Evolutionary conservation across 1,140 invertebrate genomes (phyloP).

Genomic region (Lepidurus couesii): DNA sequence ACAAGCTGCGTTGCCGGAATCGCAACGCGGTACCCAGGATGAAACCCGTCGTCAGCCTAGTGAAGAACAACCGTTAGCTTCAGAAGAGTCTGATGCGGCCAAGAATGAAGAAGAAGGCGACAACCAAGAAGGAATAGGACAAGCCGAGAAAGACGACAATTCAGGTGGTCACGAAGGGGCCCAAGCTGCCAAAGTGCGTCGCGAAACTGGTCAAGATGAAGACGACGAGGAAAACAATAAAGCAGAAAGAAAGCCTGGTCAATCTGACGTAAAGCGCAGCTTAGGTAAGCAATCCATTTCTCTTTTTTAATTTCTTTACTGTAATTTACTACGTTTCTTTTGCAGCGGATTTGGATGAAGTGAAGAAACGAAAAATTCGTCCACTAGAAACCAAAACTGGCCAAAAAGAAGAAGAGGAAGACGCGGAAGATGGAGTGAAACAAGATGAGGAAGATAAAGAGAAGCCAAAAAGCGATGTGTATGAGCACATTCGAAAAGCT

Average conservation of each 20-base stretch:
- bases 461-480: slow-evolving; percentile 33
- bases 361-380: slow-evolving; percentile 30
- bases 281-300: not conserved
- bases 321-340: not conserved
- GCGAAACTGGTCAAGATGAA: slow-evolving; percentile 35
- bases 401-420: slow-evolving; percentile 40
- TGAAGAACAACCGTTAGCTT: slow-evolving; percentile 5
- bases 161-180: slow-evolving; percentile 28
- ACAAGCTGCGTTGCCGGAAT: slow-evolving; percentile 25
- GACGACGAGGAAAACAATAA: slow-evolving; percentile 37
- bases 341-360: slow-evolving; percentile 24
- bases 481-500: slow-evolving; percentile 32
- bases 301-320: not conserved
- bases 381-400: slow-evolving; percentile 32
- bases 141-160: slow-evolving; percentile 29
- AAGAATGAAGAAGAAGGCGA: slow-evolving; percentile 33
- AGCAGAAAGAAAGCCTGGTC: slow-evolving; percentile 38
- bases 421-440: slow-evolving; percentile 39
- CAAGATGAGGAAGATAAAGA: slow-evolving; percentile 36
- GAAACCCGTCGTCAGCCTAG: slow-evolving; percentile 24
- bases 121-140: slow-evolving; percentile 33
- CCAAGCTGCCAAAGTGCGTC: slow-evolving; percentile 29
- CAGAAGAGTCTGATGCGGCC: slow-evolving; percentile 28
- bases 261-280: slow-evolving; percentile 34
- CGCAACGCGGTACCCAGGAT: slow-evolving; percentile 25